Evolutionary conservation across 2,797 vertebrate species (phyloP), one percentile per base, ranked within the genome.

Genomic region (Masticophis lateralis): DNA sequence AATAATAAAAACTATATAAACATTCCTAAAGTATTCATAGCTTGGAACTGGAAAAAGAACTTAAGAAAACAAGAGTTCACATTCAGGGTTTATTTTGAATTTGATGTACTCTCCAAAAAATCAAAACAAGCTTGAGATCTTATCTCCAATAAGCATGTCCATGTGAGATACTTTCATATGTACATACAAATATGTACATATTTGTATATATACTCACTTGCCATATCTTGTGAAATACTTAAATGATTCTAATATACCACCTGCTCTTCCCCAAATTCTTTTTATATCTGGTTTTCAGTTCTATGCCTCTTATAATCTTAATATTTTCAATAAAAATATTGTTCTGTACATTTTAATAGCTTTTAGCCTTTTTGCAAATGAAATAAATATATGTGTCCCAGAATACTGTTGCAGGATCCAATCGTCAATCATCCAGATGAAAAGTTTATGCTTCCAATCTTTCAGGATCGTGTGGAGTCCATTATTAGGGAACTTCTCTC

Each of bases 1-100:
- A 69, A 69, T 13, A 25, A 32, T 28, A 25, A 88, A 88, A 43
- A 47, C 7, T 28, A 8, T 57, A 87, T 22, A 47, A 32, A 43
- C 66, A 6, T 91, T 90, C 55, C 59, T 87, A 22, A 0, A 79
- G 60, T 56, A 89, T 93, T 16, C 47, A 74, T 59, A 69, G 27
- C 74, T 79, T 79, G 90, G 25, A 51, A 90, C 87, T 55, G 74
- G 87, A 95, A 95, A n/a, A 87, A 89, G 13, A 56, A 53, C 90
- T 10, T 1, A 88, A 91, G 0, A 10, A 14, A 92, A 43, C 32
- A 79, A 69, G 32, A 79, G 32, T 79, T 79, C 69, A 79, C 20
- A 43, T 79, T 79, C 69, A 79, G 22, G 43, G 32, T 16, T 79
- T 79, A 79, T 43, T 43, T 79, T 79, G 32, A 79, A 43, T 79